These are phyloP conservation scores for Kryptopterus vitreolus DNA, from an alignment of 2,797 vertebrate species.

Conservation along the genomic window DNA sequence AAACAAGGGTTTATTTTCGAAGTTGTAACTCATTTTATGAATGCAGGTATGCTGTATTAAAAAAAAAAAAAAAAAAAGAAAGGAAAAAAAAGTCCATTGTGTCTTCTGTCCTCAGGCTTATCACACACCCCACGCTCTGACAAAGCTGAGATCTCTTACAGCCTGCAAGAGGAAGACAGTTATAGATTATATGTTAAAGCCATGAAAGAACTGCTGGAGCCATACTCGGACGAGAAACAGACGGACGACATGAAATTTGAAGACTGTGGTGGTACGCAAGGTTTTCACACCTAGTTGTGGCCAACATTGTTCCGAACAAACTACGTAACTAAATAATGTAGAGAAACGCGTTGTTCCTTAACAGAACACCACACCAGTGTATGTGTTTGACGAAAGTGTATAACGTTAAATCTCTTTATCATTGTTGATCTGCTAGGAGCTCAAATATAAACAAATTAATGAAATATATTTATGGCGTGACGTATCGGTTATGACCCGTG, in stretches of 20 bases:
- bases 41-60: not conserved
- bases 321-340: not conserved
- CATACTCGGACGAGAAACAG: slow-evolving; percentile 65
- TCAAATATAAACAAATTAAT: no score
- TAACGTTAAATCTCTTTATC: not conserved
- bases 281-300: not conserved
- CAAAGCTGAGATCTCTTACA: slow-evolving; percentile 87
- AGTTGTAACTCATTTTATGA: not conserved
- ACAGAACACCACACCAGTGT: not conserved
- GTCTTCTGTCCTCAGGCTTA: slow-evolving; percentile 75
- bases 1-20: not conserved
- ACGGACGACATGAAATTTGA: slow-evolving; percentile 64
- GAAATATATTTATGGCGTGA: not conserved
- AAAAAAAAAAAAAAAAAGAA: no score
- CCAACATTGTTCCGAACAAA: not conserved
- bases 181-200: slow-evolving; percentile 64
- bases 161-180: rapidly evolving
- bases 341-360: not conserved
- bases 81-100: not conserved
- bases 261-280: slow-evolving; percentile 78
- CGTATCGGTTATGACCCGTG: not conserved
- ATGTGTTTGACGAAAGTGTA: not conserved
- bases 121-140: slow-evolving; percentile 85
- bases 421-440: not conserved
- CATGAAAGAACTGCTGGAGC: slow-evolving; percentile 69